Evolutionary conservation across 1,140 invertebrate species (phyloP).

Genomic region (Myzus persicae): DNA sequence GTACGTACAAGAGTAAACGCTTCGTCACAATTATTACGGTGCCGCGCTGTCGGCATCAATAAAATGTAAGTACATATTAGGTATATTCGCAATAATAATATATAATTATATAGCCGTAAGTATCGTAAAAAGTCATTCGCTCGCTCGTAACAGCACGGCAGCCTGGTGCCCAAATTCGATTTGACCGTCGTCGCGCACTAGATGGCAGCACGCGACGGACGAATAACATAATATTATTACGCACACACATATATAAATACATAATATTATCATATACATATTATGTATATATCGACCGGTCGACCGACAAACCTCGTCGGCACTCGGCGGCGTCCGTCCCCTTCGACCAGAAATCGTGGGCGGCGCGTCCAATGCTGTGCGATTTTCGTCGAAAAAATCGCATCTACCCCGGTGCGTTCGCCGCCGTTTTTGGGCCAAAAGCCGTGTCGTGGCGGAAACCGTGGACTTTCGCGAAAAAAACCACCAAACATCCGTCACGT

Average conservation of each 20-base stretch:
- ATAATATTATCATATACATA: neutral
- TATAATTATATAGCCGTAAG: neutral
- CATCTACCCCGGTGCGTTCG: neutral
- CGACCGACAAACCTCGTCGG: conserved; percentile 1
- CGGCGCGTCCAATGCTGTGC: conserved; percentile 53
- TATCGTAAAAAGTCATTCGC: neutral
- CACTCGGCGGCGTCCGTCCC: neutral
- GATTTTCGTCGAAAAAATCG: conserved; percentile 39
- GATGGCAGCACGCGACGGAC: neutral
- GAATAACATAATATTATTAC: conserved; percentile 10
- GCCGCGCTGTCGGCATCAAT: neutral
- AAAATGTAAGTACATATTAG: neutral
- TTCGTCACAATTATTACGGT: neutral
- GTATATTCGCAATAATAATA: neutral
- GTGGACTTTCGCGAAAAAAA: neutral
- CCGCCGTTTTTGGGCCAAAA: neutral
- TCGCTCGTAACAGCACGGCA: neutral
- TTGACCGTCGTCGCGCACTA: neutral
- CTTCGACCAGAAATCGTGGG: conserved; percentile 17
- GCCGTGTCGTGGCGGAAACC: neutral
- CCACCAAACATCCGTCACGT: neutral
- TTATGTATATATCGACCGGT: conserved; percentile 11
- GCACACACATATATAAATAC: too few species aligned
- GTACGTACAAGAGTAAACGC: neutral
- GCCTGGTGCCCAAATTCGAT: neutral